Evolutionary conservation across 2,888 invertebrate species (phyloP), one percentile per base, ranked within the genome.

Genomic region (Buathra laborator): DNA sequence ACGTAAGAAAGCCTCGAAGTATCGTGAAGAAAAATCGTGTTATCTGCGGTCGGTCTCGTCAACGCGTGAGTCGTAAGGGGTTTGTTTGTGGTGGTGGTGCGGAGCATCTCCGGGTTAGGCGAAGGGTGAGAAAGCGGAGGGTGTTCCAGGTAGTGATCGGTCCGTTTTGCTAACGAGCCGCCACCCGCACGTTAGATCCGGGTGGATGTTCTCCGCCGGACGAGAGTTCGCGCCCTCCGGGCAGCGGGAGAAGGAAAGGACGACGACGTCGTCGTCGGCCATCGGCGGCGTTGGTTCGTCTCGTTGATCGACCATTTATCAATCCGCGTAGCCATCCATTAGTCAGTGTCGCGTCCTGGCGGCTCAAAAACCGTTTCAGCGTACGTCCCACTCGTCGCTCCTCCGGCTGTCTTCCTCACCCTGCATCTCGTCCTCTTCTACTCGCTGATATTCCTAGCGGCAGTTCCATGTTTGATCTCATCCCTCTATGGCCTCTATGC

Each of bases 241-340:
- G 43, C 53, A 51, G 43, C 70, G 51, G n/a, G 76, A 59, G 67
- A 43, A 48, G 81, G 43, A 71, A 85, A 86, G 83, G 83, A 82
- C 70, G 83, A 82, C 70, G 76, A 66, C 76, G 75, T 76, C 59
- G 64, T 79, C 75, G 68, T 72, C 74, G 72, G 78, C 71, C 82
- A 56, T 43, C 62, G 62, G 71, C 66, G 79, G 71, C 66, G 79
- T 75, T 66, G 67, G 72, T 72, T 68, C 82, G 78, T 24, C 86
- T 81, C 87, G 84, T 83, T 80, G 81, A 87, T 88, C 85, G 76
- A 80, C 89, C 90, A 90, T 91, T 91, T 90, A 90, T 91, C 91
- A 91, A 90, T 90, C 88, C 85, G 85, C 83, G 86, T 81, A 87
- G 85, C 86, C 85, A 90, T 88, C 89, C 90, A 91, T 91, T 91